Percentiles rank a stretch among this genome's conserved stretches.
These are phyloP conservation scores for Parnassius orleans DNA, from an alignment of 2,888 invertebrate genomes.

Conservation along the genomic window DNA sequence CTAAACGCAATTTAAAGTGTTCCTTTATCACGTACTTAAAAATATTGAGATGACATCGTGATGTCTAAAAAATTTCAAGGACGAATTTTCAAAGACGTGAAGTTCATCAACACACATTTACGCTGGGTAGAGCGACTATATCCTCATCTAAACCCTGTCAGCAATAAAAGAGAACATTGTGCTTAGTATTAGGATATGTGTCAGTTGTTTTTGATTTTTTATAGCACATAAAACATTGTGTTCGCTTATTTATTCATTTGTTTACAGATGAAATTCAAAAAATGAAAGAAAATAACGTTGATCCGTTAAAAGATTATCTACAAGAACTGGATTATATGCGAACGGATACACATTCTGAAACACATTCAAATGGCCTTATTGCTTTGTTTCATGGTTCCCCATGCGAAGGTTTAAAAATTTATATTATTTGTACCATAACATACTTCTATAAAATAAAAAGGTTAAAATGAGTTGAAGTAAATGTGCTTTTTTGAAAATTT, in stretches of 20 bases:
- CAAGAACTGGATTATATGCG: constrained; percentile 40
- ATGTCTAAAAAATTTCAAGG: too few relatives aligned
- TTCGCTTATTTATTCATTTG: neutral
- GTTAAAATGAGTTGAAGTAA: neutral
- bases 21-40: too few relatives aligned
- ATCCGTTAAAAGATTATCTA: constrained; percentile 60
- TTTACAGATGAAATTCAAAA: constrained; percentile 56
- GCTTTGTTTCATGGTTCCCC: constrained; percentile 69
- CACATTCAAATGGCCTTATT: constrained; percentile 57
- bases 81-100: too few relatives aligned
- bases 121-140: too few relatives aligned
- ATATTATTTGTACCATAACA: neutral
- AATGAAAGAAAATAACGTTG: constrained; percentile 52
- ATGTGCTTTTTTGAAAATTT: constrained; percentile 14
- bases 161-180: too few relatives aligned
- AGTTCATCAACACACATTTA: too few relatives aligned
- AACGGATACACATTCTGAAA: constrained; percentile 37
- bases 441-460: neutral
- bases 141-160: too few relatives aligned
- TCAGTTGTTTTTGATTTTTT: too few relatives aligned
- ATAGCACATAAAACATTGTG: too few relatives aligned
- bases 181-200: too few relatives aligned
- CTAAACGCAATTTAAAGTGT: too few relatives aligned
- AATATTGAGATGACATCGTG: too few relatives aligned
- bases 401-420: constrained; percentile 54